phyloP scores from a whole-genome alignment of 2,888 invertebrate genomes.

The Dioctria rufipes region DNA sequence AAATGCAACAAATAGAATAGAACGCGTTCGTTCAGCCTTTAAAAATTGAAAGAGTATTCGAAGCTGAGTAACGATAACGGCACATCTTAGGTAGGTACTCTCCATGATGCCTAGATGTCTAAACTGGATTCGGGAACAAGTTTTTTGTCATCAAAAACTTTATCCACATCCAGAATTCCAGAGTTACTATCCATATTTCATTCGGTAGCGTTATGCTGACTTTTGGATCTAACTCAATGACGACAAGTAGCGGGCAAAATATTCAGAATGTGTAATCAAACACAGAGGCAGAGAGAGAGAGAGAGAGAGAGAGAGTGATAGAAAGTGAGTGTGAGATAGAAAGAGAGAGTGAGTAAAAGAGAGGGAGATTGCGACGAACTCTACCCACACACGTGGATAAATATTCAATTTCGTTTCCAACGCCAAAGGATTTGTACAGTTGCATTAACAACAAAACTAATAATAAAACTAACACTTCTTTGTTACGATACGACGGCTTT shows the following conservation, averaged over 20 bases:
- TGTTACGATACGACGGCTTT: not conserved
- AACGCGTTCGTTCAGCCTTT: conserved; percentile 2
- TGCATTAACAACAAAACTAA: conserved; percentile 53
- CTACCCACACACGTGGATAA: conserved; percentile 46
- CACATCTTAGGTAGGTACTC: too few species aligned
- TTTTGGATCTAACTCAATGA: too few species aligned
- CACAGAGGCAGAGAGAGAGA: not conserved
- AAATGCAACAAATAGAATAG: conserved; percentile 14
- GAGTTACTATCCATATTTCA: conserved; percentile 19
- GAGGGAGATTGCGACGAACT: conserved; percentile 9
- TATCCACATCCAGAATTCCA: not conserved
- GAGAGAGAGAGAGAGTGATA: too few species aligned
- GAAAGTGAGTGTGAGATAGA: too few species aligned
- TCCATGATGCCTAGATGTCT: too few species aligned
- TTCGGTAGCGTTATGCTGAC: not conserved
- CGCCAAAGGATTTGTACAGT: conserved; percentile 36
- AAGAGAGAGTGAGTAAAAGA: not conserved
- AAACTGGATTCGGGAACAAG: too few species aligned
- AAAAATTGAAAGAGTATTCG: not conserved
- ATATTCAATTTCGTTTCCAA: conserved; percentile 42
- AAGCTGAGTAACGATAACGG: too few species aligned
- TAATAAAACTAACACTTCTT: conserved; percentile 22
- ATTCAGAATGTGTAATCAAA: too few species aligned
- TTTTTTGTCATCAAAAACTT: not conserved
- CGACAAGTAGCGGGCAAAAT: too few species aligned